Percentiles rank a stretch among this genome's conserved stretches.
Conservation (phyloP, 2,888 invertebrate species). For the Achlya flavicornis region DNA sequence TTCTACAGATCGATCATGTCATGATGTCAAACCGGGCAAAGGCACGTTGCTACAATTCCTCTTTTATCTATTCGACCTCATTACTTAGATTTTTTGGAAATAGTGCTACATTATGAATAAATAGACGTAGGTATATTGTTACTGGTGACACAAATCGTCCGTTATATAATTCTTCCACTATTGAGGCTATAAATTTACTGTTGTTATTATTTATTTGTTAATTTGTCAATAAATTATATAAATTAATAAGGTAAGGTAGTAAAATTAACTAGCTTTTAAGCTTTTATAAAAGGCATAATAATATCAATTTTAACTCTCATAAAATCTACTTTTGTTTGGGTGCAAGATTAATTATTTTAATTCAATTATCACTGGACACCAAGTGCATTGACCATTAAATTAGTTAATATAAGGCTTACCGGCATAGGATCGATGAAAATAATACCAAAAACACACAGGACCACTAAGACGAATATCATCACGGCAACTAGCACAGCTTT, state of each 20-base stretch:
- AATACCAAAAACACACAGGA: constrained; percentile 54
- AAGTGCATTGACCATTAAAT: no score
- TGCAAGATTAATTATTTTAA: no score
- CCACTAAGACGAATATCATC: constrained; percentile 61
- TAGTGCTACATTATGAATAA: not conserved
- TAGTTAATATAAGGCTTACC: constrained; percentile 34
- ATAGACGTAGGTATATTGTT: not conserved
- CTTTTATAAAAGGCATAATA: no score
- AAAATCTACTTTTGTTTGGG: no score
- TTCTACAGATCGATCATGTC: constrained; percentile 51
- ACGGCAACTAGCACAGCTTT: constrained; percentile 46
- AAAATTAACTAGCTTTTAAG: no score
- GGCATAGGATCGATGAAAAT: constrained; percentile 46
- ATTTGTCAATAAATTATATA: no score
- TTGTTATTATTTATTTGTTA: no score
- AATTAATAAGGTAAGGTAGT: no score
- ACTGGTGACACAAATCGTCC: not conserved
- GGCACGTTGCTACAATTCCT: constrained; percentile 32
- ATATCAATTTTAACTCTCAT: no score
- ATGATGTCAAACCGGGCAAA: constrained; percentile 37
- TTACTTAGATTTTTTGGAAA: constrained; percentile 28
- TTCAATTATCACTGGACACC: not conserved
- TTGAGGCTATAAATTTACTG: no score
- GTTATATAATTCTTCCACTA: no score
- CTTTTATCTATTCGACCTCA: constrained; percentile 22